Base-by-base conservation (phyloP, 2,888 invertebrate genomes). In the Chloroclysta siterata region DNA sequence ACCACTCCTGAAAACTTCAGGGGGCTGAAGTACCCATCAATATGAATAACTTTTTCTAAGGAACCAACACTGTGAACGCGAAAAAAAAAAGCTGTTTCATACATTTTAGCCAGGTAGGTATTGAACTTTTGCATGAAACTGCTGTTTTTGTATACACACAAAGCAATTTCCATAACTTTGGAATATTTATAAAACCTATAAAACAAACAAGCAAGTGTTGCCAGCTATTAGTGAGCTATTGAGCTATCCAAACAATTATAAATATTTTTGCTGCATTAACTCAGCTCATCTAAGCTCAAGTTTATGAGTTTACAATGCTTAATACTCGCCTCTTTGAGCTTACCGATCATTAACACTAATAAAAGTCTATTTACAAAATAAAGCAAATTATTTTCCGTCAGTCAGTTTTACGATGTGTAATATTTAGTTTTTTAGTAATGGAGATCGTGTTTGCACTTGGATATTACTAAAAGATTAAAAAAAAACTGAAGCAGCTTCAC, bases 281-380 rank as follows among this genome's bases (percentile, higher is more conserved):
- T 44, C 5, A 13, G 55, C 46, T 44, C 70, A 68, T 55, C 61
- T 46, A 57, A 69, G 60, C 63, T 41, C 60, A 67, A 42, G 55
- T 33, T 86, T 88, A 88, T 85, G 67, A 52, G 63, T 88, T 89
- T 87, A 89, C 80, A 81, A 80, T 75, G 69, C 73, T 74, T 87
- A 85, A 88, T 87, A 75, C 74, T 75, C 82, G 76, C n/a, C n/a
- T n/a, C 77, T 81, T 83, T 80, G 74, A 76, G 47, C 15, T 51
- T 39, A 53, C 55, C 60, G 66, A 70, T 76, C 76, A 78, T 81
- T 78, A 79, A 73, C 73, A 71, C 70, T 66, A 74, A 80, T 82
- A 82, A 81, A 79, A 68, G 52, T 46, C 50, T 72, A 76, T 77
- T 74, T 78, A 79, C 80, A 78, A 72, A 70, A 80, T 81, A 76